phyloP scores from a whole-genome alignment of 2,888 invertebrate species.

The Parthenolecanium corni region DNA sequence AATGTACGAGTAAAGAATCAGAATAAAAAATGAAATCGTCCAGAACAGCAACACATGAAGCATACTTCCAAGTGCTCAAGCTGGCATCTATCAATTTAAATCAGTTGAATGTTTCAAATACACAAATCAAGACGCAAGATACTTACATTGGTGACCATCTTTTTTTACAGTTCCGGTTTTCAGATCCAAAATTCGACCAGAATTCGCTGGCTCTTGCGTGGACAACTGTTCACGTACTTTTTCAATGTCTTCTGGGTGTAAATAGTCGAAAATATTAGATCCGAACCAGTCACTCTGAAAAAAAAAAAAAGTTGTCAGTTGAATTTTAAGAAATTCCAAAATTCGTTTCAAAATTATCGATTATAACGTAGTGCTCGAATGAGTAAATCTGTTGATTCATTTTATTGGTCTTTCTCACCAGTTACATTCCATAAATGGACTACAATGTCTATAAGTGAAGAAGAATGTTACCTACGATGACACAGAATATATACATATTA shows the following conservation, averaged over 20 bases:
- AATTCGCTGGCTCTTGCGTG: conserved; percentile 91
- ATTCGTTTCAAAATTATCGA: too few relatives aligned
- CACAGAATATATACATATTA: too few relatives aligned
- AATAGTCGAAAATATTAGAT: conserved; percentile 85
- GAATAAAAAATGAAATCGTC: conserved; percentile 3
- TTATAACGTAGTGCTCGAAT: too few relatives aligned
- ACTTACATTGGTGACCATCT: conserved; percentile 93
- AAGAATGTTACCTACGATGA: too few relatives aligned
- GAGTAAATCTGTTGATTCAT: too few relatives aligned
- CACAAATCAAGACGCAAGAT: too few relatives aligned
- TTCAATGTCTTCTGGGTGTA: conserved; percentile 96
- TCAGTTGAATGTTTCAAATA: too few relatives aligned
- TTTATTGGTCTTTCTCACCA: too few relatives aligned
- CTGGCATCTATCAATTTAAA: background rate
- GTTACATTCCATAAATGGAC: too few relatives aligned
- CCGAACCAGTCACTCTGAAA: conserved; percentile 90
- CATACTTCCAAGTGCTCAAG: too few relatives aligned
- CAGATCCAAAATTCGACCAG: conserved; percentile 87
- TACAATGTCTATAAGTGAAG: too few relatives aligned
- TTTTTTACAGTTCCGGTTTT: conserved; percentile 99
- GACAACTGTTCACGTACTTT: conserved; percentile 94
- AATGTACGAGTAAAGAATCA: background rate
- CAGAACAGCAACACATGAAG: background rate
- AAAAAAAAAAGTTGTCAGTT: conserved; percentile 19
- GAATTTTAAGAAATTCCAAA: too few relatives aligned